These are phyloP conservation scores for Hyposmocoma kahamanoa DNA, from an alignment of 1,140 invertebrate genomes.

Conservation along the genomic window DNA sequence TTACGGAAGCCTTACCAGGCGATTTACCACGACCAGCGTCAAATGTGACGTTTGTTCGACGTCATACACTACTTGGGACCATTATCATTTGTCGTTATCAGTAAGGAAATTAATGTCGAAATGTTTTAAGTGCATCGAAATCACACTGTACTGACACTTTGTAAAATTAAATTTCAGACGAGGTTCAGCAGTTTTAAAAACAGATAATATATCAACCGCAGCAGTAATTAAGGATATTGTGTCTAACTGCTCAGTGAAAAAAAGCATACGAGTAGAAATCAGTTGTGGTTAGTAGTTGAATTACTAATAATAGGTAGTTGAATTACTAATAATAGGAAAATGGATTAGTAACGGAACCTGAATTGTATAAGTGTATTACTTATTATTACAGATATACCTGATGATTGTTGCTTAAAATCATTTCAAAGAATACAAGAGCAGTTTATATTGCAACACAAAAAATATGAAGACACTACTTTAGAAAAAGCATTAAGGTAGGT, in stretches of 20 bases:
- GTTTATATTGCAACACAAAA: conserved; percentile 36
- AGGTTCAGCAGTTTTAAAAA: conserved; percentile 44
- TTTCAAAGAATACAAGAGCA: conserved; percentile 39
- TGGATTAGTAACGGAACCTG: no score
- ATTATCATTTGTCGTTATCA: conserved; percentile 48
- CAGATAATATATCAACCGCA: conserved; percentile 54
- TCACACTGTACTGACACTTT: no score
- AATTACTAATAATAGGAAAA: no score
- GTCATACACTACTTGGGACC: conserved; percentile 44
- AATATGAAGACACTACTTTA: conserved; percentile 32
- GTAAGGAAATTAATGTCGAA: no score
- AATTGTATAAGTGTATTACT: neutral
- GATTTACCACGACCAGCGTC: conserved; percentile 48
- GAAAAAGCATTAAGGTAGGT: conserved; percentile 43
- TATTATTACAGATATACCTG: conserved; percentile 44
- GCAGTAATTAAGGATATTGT: conserved; percentile 44
- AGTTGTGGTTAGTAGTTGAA: conserved; percentile 42
- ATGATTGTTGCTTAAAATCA: conserved; percentile 31
- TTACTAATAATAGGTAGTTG: no score
- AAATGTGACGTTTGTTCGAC: conserved; percentile 39
- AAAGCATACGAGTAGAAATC: conserved; percentile 42
- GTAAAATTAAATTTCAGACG: conserved; percentile 44
- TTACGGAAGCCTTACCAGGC: conserved; percentile 46
- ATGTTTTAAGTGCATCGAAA: no score
- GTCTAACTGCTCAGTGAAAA: conserved; percentile 47